Evolutionary conservation across 2,888 invertebrate species (phyloP).

Genomic region (Leptopilina myrica): DNA sequence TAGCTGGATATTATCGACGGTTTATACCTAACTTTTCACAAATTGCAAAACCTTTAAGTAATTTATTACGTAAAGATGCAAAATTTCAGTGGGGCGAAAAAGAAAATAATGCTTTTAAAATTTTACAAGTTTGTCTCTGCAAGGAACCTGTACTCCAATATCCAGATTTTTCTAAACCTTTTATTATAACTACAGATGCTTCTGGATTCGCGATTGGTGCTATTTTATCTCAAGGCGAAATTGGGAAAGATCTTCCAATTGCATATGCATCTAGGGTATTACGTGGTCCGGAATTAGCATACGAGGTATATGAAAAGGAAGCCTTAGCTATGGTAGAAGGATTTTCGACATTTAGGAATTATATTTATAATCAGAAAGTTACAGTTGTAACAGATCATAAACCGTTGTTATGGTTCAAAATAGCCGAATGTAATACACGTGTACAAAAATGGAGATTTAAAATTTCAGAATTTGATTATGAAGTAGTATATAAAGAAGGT

Average conservation of each 20-base stretch:
- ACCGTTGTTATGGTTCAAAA: background rate
- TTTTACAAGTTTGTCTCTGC: no score
- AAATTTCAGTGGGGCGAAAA: slow-evolving; percentile 28
- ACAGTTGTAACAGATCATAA: background rate
- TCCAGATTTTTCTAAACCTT: no score
- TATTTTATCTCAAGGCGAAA: no score
- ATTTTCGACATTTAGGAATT: background rate
- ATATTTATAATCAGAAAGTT: background rate
- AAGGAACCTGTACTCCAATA: no score
- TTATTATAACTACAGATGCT: no score
- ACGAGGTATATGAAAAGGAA: background rate
- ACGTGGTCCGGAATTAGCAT: background rate
- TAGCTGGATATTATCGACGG: slow-evolving; percentile 27
- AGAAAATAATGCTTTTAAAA: no score
- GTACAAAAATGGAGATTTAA: background rate
- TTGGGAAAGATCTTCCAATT: no score
- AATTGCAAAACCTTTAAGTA: slow-evolving; percentile 41
- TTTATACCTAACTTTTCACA: slow-evolving; percentile 40
- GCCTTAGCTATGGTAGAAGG: background rate
- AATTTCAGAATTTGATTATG: background rate
- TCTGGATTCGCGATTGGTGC: no score
- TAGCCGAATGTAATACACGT: background rate
- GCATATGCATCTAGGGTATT: slow-evolving; percentile 26
- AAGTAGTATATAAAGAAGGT: background rate
- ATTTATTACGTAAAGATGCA: slow-evolving; percentile 25